Evolutionary conservation across 2,113 vertebrate genomes (phyloP), one percentile per base, ranked within the genome.

Genomic region (Coryphaenoides rupestris): DNA sequence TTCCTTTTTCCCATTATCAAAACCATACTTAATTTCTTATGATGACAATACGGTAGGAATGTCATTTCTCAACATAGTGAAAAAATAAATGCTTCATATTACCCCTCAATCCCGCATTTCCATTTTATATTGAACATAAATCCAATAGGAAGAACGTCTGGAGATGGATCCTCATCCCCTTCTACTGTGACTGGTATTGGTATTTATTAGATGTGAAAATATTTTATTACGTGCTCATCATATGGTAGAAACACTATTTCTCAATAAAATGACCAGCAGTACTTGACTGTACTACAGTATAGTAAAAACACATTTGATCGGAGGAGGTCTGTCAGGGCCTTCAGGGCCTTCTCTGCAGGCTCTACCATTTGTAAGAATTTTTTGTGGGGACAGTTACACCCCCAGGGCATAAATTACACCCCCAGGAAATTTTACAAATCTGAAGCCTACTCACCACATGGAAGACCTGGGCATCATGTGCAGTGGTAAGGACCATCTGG

Each of bases 401-500:
- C n/a, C n/a, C n/a, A n/a, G n/a, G n/a, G n/a, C n/a, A n/a, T n/a
- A n/a, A n/a, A n/a, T n/a, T n/a, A n/a, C n/a, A n/a, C n/a, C n/a
- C n/a, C n/a, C n/a, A n/a, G n/a, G 13, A 49, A 17, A 47, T 16
- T 57, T 1, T 50, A 52, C 63, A 62, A 21, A 56, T 57, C 13
- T 61, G 52, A 13, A 24, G 60, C 23, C 47, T 19, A 94, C 97
- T 95, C 87, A 99, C 97, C 93, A 96, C 95, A 49, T 94, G 91
- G 81, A 95, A 95, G 83, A 93, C 92, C 82, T 82, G 88, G 61
- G 82, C 86, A 15, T 93, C 87, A 75, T 93, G 92, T 16, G 75
- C 89, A 26, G 94, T 90, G 66, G 85, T 91, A 87, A 99, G 93
- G 68, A 96, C 88, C 94, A 99, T 96, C 88, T 89, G 92, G 65